Percentiles rank a stretch among this genome's conserved stretches.
Evolutionary conservation across 2,113 vertebrate species (phyloP).

Genomic region (Condylura cristata): DNA sequence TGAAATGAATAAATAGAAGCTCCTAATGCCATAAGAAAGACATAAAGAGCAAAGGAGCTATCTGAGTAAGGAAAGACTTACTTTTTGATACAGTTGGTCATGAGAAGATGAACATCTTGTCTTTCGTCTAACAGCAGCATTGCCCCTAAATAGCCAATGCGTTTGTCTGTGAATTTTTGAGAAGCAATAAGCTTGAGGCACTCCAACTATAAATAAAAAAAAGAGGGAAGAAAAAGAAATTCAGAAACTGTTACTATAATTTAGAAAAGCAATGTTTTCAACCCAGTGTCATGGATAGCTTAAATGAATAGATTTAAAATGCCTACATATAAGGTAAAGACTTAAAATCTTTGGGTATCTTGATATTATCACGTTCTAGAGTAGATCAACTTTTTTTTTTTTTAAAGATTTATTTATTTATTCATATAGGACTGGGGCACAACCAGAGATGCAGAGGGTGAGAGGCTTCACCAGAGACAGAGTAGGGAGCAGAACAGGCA

Average conservation of each 20-base stretch:
- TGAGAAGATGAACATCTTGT: slow-evolving; percentile 99
- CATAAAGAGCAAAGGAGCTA: background rate
- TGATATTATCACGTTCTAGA: background rate
- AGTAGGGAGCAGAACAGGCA: no score
- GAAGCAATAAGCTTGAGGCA: slow-evolving; percentile 99
- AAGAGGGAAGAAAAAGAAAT: background rate
- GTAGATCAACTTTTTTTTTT: background rate
- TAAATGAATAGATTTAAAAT: background rate
- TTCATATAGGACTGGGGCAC: no score
- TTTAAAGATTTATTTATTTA: no score
- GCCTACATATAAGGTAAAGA: slow-evolving; percentile 32
- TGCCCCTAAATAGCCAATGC: slow-evolving; percentile 99
- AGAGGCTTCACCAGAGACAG: no score
- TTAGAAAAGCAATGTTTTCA: slow-evolving; percentile 35
- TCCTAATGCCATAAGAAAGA: background rate
- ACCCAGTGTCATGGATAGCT: background rate
- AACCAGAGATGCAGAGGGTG: no score
- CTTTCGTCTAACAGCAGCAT: slow-evolving; percentile 98
- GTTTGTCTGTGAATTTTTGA: slow-evolving; percentile 99
- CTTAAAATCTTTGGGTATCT: background rate
- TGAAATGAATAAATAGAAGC: slow-evolving; percentile 30
- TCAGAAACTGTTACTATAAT: slow-evolving; percentile 50
- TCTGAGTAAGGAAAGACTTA: slow-evolving; percentile 85
- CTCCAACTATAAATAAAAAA: slow-evolving; percentile 91
- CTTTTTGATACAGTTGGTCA: slow-evolving; percentile 99